phyloP scores from a whole-genome alignment of 2,888 invertebrate genomes.

The Ormyrus thymus region DNA sequence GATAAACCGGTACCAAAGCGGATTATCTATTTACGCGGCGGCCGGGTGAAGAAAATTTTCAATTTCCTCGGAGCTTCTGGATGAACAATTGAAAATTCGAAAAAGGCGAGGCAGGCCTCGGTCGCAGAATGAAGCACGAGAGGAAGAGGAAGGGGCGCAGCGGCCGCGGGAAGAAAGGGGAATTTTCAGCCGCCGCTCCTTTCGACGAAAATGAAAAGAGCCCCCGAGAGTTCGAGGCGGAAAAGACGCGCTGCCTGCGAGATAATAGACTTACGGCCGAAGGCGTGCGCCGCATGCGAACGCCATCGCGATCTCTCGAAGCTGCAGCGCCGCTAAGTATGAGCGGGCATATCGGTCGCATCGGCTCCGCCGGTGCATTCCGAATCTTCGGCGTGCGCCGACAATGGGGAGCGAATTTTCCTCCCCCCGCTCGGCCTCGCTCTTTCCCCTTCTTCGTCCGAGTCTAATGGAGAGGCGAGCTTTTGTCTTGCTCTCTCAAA shows the following conservation, averaged over 20 bases:
- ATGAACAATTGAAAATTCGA: too few relatives aligned
- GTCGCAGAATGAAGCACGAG: too few relatives aligned
- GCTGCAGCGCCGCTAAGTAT: not conserved
- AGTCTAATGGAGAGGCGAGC: not conserved
- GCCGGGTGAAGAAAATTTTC: too few relatives aligned
- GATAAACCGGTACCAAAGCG: too few relatives aligned
- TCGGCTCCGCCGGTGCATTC: conserved; percentile 27
- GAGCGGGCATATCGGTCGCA: not conserved
- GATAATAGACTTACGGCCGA: conserved; percentile 44
- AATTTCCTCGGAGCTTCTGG: too few relatives aligned
- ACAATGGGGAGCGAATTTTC: conserved; percentile 6
- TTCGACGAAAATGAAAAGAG: conserved; percentile 43
- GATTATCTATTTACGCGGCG: too few relatives aligned
- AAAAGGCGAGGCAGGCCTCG: too few relatives aligned
- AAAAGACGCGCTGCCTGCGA: conserved; percentile 8
- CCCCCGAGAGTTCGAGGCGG: conserved; percentile 10
- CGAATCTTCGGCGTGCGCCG: conserved; percentile 30
- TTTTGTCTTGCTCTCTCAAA: conserved; percentile 30
- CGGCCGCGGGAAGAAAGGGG: too few relatives aligned
- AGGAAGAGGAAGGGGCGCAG: too few relatives aligned
- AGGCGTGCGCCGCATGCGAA: conserved; percentile 31
- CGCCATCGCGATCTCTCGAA: conserved; percentile 1
- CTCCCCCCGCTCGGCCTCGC: not conserved
- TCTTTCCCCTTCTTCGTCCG: not conserved
- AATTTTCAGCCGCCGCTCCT: not conserved